These are phyloP conservation scores for Leucoptera coffeella DNA, from an alignment of 2,888 invertebrate species.

Conservation along the genomic window DNA sequence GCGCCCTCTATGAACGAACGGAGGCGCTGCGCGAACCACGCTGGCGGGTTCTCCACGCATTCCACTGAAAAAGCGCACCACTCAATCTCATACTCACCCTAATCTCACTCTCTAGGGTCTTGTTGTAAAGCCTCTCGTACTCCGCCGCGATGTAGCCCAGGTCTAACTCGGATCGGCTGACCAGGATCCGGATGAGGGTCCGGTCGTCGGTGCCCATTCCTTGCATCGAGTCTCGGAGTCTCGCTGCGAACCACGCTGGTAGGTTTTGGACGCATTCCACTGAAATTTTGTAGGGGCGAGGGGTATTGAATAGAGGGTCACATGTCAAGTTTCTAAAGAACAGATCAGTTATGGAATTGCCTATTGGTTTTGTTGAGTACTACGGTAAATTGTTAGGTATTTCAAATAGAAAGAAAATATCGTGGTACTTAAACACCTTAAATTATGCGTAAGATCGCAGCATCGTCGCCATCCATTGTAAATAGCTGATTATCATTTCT, in stretches of 20 bases:
- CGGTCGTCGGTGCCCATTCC: slow-evolving; percentile 69
- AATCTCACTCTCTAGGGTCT: slow-evolving; percentile 59
- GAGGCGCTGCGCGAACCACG: slow-evolving; percentile 65
- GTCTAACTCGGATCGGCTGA: slow-evolving; percentile 65
- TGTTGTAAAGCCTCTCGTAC: slow-evolving; percentile 64
- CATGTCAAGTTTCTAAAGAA: no score
- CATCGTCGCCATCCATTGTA: no score
- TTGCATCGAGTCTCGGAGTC: slow-evolving; percentile 59
- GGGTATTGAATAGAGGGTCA: background rate
- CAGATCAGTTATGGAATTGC: no score
- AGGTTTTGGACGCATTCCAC: slow-evolving; percentile 66
- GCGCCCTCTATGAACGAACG: slow-evolving; percentile 60
- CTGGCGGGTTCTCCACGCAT: slow-evolving; percentile 62
- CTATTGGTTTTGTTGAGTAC: no score
- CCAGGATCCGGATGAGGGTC: slow-evolving; percentile 64
- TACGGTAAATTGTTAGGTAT: no score
- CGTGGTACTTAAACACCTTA: no score
- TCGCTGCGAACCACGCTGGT: slow-evolving; percentile 62
- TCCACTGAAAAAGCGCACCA: slow-evolving; percentile 50
- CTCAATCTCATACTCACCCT: slow-evolving; percentile 35
- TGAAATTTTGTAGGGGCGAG: slow-evolving; percentile 15
- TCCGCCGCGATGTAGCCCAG: slow-evolving; percentile 63
- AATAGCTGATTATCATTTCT: no score
- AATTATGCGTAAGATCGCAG: no score
- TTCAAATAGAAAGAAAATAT: no score